Base-by-base conservation (phyloP, 2,113 vertebrate species). In the Trichechus manatus region DNA sequence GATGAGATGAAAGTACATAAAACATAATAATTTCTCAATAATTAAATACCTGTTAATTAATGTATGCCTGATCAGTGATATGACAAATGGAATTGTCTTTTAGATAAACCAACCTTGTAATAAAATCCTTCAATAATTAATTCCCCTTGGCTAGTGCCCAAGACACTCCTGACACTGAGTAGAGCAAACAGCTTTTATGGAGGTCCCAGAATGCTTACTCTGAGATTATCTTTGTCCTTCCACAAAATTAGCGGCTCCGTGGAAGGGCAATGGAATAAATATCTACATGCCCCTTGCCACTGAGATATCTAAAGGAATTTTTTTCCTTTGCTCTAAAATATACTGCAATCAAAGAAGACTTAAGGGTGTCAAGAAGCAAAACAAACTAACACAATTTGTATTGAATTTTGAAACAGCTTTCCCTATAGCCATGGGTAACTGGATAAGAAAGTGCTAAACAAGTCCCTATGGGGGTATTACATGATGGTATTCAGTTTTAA, bases 341-440 rank as follows among this genome's bases (percentile, higher is more conserved):
- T 89, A 80, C 89, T 80, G 56, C 95, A 94, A 97, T 96, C 97
- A 97, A 98, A 97, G 97, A 97, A 93, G 84, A 97, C 93, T 96
- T 95, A 75, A 97, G 95, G 85, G 95, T 66, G 27, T 96, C 96
- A 79, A 96, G 84, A 97, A 97, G 90, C 97, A 97, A 97, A 97
- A 97, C 93, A 97, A 95, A 84, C 88, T 92, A 97, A 98, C 94
- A 97, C 81, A 96, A 97, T 98, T 97, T 97, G 96, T 97, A 97
- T 93, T 96, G 94, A 93, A 61, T 91, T 80, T 19, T 50, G 15
- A 39, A 78, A 92, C 70, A 93, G 87, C 25, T 96, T 97, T 95
- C 96, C 87, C 92, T 92, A 92, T 97, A 95, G 72, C 86, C 96
- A 93, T 87, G 92, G 74, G 72, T 87, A 97, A 81, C 81, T 50